Conservation (phyloP, 2,113 vertebrate genomes). For the Anarhynchus alexandrinus region DNA sequence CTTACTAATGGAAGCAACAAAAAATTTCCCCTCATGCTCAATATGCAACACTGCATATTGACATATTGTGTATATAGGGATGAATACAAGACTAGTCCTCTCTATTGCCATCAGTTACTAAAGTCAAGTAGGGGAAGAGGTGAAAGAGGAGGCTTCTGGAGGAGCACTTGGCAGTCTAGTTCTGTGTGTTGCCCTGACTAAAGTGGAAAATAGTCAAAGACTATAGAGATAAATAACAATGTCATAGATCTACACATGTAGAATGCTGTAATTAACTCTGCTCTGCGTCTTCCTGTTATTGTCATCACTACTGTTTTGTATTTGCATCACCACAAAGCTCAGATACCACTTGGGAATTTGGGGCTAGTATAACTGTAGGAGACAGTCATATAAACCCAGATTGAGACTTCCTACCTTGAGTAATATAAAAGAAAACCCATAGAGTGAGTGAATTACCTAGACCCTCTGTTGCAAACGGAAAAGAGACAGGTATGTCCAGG, state of each 20-base stretch:
- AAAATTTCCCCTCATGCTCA: background rate
- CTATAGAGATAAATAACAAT: background rate
- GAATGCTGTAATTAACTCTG: background rate
- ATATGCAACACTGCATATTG: background rate
- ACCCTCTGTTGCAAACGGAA: background rate
- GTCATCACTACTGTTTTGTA: background rate
- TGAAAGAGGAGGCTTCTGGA: background rate
- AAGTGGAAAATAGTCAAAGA: background rate
- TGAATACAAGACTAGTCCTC: background rate
- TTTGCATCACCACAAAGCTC: background rate
- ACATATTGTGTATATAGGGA: background rate
- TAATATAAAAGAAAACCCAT: background rate
- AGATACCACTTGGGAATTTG: background rate
- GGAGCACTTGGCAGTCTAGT: background rate
- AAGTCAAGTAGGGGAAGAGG: background rate
- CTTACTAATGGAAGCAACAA: background rate
- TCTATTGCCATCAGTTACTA: background rate
- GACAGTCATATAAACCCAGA: background rate
- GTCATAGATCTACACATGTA: background rate
- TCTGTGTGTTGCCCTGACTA: background rate
- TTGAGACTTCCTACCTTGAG: background rate
- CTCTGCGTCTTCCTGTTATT: background rate
- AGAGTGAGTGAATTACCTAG: background rate
- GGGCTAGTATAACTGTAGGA: background rate
- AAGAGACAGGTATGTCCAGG: background rate